phyloP scores from a whole-genome alignment of 1,140 invertebrate genomes.

The Nylanderia fulva region DNA sequence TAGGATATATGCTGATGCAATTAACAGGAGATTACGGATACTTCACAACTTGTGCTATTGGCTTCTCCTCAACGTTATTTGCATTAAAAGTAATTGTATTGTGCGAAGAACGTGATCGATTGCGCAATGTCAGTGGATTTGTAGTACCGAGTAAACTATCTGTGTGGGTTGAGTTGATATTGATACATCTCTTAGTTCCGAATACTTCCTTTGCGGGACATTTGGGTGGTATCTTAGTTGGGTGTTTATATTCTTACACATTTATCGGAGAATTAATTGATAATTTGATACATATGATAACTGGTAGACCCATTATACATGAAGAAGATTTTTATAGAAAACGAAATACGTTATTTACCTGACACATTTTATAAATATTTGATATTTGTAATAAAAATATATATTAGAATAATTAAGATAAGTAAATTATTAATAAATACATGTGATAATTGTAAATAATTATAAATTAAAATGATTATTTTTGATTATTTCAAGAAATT shows the following conservation, averaged over 20 bases:
- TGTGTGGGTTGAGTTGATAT: slow-evolving; percentile 90
- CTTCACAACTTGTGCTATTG: slow-evolving; percentile 88
- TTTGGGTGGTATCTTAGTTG: slow-evolving; percentile 90
- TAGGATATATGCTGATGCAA: slow-evolving; percentile 82
- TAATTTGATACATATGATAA: slow-evolving; percentile 79
- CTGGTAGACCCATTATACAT: slow-evolving; percentile 82
- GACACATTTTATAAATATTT: not conserved
- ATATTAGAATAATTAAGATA: too few species aligned
- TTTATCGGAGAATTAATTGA: slow-evolving; percentile 87
- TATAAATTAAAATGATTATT: too few species aligned
- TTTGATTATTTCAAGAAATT: too few species aligned
- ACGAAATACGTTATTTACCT: slow-evolving; percentile 55
- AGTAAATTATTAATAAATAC: too few species aligned
- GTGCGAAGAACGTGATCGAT: slow-evolving; percentile 82
- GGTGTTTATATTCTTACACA: slow-evolving; percentile 89
- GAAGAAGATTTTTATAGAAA: slow-evolving; percentile 83
- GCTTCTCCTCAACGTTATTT: slow-evolving; percentile 89
- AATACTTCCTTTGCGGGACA: slow-evolving; percentile 89
- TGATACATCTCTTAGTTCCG: slow-evolving; percentile 89
- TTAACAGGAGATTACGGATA: slow-evolving; percentile 83
- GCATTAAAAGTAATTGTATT: slow-evolving; percentile 90
- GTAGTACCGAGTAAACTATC: slow-evolving; percentile 87
- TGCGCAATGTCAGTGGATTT: slow-evolving; percentile 86
- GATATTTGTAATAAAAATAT: too few species aligned
- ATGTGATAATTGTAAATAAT: too few species aligned